Evolutionary conservation across 2,113 vertebrate species (phyloP), one percentile per base, ranked within the genome.

Genomic region (Solea senegalensis): DNA sequence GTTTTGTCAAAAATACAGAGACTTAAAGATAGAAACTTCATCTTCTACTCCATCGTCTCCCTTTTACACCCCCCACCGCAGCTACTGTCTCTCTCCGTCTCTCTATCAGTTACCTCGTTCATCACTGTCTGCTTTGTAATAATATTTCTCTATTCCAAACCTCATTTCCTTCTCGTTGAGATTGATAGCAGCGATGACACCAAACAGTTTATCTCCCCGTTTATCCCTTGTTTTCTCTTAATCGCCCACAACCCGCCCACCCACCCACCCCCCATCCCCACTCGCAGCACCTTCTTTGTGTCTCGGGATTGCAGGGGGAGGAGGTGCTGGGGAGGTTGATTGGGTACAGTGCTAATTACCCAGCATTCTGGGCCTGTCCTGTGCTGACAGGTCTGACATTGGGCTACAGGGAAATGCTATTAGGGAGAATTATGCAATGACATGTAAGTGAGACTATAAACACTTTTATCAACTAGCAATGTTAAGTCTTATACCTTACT

Each of bases 91-190:
- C 65, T 56, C 74, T 80, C 81, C 44, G 61, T 80, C 76, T 84
- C 82, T 83, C 73, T 66, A 81, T 86, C 77, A 52, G 61, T 74
- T 76, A 67, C 70, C 89, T 93, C 94, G 61, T 95, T 92, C 89
- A 92, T 95, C 94, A 95, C 92, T 94, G 94, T 94, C 94, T 94
- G 89, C 84, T 94, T 95, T 93, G 89, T 94, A 95, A 95, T 95
- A 93, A 91, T 93, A 93, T 95, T 95, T 93, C 91, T 92, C 89
- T 90, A 90, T 91, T 90, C 91, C 84, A 94, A 94, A 94, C 89
- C 93, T 94, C 90, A 92, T 95, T 94, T 93, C 83, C 90, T 73
- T 82, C 91, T 92, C 76, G 88, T 91, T 89, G 93, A 95, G 94
- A 95, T 95, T 94, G 93, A 95, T 95, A 93, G 92, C 91, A 84